Conservation (phyloP, 2,888 invertebrate species). For the Hydriomena furcata region DNA sequence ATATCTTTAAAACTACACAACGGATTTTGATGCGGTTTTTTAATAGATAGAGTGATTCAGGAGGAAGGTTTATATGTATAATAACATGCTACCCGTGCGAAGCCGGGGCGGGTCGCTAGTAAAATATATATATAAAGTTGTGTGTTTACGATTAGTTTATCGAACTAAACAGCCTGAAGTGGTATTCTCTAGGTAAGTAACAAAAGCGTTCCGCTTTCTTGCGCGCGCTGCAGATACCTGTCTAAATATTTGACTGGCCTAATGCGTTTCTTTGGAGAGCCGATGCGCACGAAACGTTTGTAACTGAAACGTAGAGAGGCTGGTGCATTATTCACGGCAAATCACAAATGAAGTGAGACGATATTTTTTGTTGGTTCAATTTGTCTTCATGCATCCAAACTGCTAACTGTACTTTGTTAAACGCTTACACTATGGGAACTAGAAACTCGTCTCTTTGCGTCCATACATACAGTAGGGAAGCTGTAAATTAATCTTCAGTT, state of each 20-base stretch:
- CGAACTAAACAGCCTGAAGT: constrained; percentile 3
- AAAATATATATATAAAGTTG: constrained; percentile 16
- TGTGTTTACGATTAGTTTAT: constrained; percentile 17
- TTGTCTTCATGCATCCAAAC: too few species aligned
- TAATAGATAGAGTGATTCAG: too few species aligned
- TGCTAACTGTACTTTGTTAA: too few species aligned
- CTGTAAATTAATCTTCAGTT: too few species aligned
- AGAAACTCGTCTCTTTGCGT: too few species aligned
- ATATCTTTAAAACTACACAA: too few species aligned
- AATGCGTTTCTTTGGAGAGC: constrained; percentile 49
- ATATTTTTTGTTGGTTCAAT: too few species aligned
- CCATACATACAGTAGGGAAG: too few species aligned
- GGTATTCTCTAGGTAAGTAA: constrained; percentile 9
- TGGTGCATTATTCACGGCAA: constrained; percentile 1
- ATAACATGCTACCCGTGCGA: background rate
- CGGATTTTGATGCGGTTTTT: too few species aligned
- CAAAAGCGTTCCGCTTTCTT: constrained; percentile 53
- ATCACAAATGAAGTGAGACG: too few species aligned
- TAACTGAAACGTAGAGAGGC: constrained; percentile 2
- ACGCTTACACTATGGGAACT: too few species aligned
- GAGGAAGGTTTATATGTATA: too few species aligned
- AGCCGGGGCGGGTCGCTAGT: background rate
- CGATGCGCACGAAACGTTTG: constrained; percentile 34
- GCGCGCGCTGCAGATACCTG: constrained; percentile 38
- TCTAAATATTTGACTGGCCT: constrained; percentile 65